A percentile compares a stretch with the other conserved stretches of the same genome.
Conservation (phyloP, 2,113 vertebrate species). For the Callocephalon fimbriatum region DNA sequence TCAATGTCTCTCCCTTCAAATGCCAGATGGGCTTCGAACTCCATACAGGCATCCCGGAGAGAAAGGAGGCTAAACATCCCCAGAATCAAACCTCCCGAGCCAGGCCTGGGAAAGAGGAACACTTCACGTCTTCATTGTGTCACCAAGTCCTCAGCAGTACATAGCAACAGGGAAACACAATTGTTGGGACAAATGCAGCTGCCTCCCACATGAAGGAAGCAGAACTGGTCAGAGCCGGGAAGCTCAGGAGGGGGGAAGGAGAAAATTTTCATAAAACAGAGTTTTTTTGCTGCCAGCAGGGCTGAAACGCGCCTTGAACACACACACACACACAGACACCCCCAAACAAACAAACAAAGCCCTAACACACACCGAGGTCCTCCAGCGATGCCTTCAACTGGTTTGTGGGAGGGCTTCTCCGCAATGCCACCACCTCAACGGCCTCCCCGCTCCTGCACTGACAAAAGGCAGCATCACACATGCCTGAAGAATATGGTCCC, state of each 20-base stretch:
- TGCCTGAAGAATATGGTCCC: neutral
- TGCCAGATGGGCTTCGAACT: neutral
- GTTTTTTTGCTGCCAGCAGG: neutral
- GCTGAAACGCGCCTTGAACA: neutral
- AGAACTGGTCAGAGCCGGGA: conserved; percentile 41
- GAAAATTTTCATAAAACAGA: conserved; percentile 21
- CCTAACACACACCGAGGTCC: neutral
- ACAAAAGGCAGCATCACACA: conserved; percentile 30
- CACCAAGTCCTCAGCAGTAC: neutral
- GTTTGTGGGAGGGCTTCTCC: neutral
- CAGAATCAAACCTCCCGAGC: neutral
- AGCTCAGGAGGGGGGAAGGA: neutral
- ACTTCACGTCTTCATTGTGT: conserved; percentile 11
- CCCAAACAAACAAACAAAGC: neutral
- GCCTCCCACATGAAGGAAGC: conserved; percentile 57
- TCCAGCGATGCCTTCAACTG: conserved; percentile 15
- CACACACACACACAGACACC: neutral
- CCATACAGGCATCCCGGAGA: neutral
- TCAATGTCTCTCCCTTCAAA: neutral
- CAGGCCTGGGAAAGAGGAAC: conserved; percentile 21
- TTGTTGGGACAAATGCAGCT: conserved; percentile 45
- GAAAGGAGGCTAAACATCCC: neutral
- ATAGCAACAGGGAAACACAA: conserved; percentile 49
- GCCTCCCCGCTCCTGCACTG: neutral
- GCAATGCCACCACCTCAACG: neutral